These are phyloP conservation scores for Petromus typicus DNA, from an alignment of 2,113 vertebrate species.

Conservation along the genomic window DNA sequence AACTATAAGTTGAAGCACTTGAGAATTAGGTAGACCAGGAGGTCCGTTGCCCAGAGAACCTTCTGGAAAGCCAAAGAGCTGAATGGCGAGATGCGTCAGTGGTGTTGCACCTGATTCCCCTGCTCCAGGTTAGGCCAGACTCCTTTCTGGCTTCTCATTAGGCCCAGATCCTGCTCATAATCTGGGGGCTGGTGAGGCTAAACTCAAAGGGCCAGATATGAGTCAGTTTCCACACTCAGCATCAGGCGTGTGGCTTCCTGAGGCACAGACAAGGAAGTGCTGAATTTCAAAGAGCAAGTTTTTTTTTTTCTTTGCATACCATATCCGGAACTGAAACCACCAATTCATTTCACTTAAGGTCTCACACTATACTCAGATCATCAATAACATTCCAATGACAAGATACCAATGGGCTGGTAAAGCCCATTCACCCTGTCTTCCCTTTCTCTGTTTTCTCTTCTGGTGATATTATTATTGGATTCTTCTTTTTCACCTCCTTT, in stretches of 20 bases:
- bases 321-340: constrained; percentile 88
- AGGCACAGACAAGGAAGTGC: constrained; percentile 78
- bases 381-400: constrained; percentile 79
- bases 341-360: constrained; percentile 85
- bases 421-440: background rate
- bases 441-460: background rate
- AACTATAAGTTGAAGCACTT: background rate
- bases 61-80: background rate
- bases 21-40: background rate
- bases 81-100: background rate
- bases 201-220: constrained; percentile 74
- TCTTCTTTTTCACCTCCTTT: background rate
- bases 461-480: background rate
- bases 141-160: constrained; percentile 68
- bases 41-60: background rate
- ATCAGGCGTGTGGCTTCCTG: constrained; percentile 83
- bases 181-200: constrained; percentile 50
- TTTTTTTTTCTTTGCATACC: constrained; percentile 80
- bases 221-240: constrained; percentile 80
- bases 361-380: constrained; percentile 74
- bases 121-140: constrained; percentile 58
- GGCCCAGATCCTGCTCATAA: constrained; percentile 59
- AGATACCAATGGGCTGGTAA: constrained; percentile 34
- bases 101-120: background rate
- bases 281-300: constrained; percentile 79